Evolutionary conservation across 2,797 vertebrate species (phyloP), one percentile per base, ranked within the genome.

Genomic region (Otolemur crassicaudatus): DNA sequence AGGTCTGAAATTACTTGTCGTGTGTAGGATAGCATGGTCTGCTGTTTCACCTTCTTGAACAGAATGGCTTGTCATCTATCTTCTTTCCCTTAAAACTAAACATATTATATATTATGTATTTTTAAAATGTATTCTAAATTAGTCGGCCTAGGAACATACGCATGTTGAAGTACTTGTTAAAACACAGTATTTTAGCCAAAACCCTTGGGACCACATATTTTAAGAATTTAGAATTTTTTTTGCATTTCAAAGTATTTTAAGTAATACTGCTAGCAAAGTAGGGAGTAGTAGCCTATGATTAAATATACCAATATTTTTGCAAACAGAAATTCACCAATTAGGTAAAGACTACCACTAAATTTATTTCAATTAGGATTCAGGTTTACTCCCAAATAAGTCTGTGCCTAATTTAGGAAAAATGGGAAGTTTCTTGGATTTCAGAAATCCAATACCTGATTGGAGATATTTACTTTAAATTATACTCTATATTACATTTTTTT

Each of bases 201-300:
- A 91, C 4, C 10, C 19, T 25, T 72, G 9, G 27, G 22, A 89
- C 9, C 25, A 72, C 16, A 25, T 89, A 90, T 76, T 95, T 94
- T 90, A 81, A 80, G 40, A 93, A 75, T 61, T 60, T 9, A 90
- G 13, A 82, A 67, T 40, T 93, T 79, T 79, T 61, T 75, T 16
- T 56, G 37, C 27, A 83, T 91, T 89, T 96, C 80, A 63, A 96
- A 90, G 37, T 56, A 63, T 65, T 60, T 58, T 86, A 75, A 87
- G 25, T 69, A 93, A 75, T 40, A 93, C 5, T 34, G 25, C 23
- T 34, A 70, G 13, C 3, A 94, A 19, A 5, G 34, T 91, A 25
- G 89, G 43, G 9, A 90, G 43, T 17, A 92, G 34, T 27, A 85
- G 84, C 25, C 40, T 81, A 14, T 84, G n/a, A 93, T 72, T 56